Evolutionary conservation across 92 coral and sea anemone species (phyloP).

Genomic region (Meandrina meandrites): DNA sequence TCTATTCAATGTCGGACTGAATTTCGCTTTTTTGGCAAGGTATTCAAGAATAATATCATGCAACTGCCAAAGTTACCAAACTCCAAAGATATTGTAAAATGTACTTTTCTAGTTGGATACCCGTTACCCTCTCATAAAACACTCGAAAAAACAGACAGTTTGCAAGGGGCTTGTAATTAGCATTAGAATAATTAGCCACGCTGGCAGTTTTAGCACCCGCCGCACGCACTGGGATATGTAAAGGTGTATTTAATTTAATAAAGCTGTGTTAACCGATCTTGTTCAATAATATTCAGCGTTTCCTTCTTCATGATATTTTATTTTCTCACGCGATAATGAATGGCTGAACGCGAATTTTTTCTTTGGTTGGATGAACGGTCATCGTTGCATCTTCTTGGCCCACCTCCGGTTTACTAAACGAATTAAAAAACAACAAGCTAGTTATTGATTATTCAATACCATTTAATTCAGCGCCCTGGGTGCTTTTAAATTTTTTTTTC

Average conservation of each 20-base stretch:
- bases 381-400: no score
- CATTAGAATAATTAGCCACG: constrained; percentile 18
- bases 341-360: no score
- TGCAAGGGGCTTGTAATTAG: background rate
- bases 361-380: no score
- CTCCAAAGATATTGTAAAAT: background rate
- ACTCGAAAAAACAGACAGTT: background rate
- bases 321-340: no score
- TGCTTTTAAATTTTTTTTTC: no score
- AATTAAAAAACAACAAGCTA: no score
- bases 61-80: background rate
- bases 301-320: no score
- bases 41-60: background rate
- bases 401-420: no score
- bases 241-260: no score
- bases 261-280: background rate
- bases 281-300: no score
- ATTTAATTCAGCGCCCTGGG: no score
- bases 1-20: background rate
- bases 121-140: background rate
- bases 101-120: background rate
- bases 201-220: constrained; percentile 7
- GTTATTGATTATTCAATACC: no score
- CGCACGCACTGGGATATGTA: background rate
- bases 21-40: background rate